Conservation (phyloP, 2,888 invertebrate species). For the Arge pagana region DNA sequence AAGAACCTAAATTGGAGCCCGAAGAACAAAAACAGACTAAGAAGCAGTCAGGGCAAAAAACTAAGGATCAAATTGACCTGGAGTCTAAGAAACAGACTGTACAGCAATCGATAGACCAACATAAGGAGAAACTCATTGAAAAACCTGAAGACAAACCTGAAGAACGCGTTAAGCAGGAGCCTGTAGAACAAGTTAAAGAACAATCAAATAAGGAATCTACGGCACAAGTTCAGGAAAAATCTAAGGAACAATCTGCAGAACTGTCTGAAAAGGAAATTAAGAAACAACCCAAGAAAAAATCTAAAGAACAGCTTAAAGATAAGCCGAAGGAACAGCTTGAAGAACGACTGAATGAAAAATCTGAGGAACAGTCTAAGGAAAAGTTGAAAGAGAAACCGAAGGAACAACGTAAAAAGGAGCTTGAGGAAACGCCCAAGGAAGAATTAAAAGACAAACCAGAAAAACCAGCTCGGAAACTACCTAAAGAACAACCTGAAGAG, state of each 20-base stretch:
- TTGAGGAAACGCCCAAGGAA: not conserved
- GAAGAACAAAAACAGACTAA: slow-evolving; percentile 10
- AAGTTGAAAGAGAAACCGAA: slow-evolving; percentile 10
- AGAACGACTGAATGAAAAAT: not conserved
- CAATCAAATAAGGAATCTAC: slow-evolving; percentile 43
- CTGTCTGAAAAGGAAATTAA: not conserved
- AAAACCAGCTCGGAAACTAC: no score
- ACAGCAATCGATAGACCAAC: no score
- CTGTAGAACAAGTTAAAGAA: slow-evolving; percentile 39
- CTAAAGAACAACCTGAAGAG: no score
- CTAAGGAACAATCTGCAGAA: not conserved
- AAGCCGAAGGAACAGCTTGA: slow-evolving; percentile 1
- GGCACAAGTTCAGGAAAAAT: slow-evolving; percentile 32
- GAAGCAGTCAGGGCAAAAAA: slow-evolving; percentile 11
- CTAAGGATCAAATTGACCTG: slow-evolving; percentile 10
- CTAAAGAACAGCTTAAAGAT: slow-evolving; percentile 8
- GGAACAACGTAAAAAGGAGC: slow-evolving; percentile 6
- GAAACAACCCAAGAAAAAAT: not conserved
- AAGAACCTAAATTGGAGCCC: slow-evolving; percentile 32
- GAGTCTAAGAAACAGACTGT: slow-evolving; percentile 14
- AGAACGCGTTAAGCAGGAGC: not conserved
- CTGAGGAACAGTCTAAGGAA: slow-evolving; percentile 19
- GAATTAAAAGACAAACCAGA: not conserved
- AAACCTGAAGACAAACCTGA: not conserved
- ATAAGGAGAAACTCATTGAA: not conserved